Conservation (phyloP, 2,797 vertebrate species). For the Brotula barbata region DNA sequence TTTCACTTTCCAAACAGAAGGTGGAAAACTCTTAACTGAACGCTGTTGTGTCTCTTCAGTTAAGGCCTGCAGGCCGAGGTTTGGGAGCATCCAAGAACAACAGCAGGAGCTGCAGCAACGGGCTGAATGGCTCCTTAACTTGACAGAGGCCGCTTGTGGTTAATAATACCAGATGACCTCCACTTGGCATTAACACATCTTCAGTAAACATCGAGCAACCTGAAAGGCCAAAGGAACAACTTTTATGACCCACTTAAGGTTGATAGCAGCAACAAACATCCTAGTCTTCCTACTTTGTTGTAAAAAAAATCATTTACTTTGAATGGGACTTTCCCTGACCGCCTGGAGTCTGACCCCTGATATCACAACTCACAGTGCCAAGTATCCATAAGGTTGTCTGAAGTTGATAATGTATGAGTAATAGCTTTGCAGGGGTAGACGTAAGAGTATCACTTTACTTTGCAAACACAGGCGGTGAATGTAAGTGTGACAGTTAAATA, state of each 20-base stretch:
- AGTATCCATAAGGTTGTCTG: neutral
- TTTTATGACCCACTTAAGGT: slow-evolving; percentile 7
- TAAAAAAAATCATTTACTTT: neutral
- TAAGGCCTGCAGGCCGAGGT: slow-evolving; percentile 1
- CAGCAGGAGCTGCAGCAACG: slow-evolving; percentile 41
- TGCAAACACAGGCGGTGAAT: slow-evolving; percentile 17
- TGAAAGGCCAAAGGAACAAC: slow-evolving; percentile 1
- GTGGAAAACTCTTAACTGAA: slow-evolving; percentile 43
- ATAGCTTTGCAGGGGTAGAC: slow-evolving; percentile 3
- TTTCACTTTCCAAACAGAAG: slow-evolving; percentile 29
- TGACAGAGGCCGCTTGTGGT: slow-evolving; percentile 43
- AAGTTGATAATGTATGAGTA: neutral
- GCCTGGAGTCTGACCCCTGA: neutral
- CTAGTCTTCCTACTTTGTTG: neutral
- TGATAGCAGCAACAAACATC: neutral
- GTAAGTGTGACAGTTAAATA: slow-evolving; percentile 10
- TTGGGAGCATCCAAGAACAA: slow-evolving; percentile 51
- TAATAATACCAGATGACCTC: slow-evolving; percentile 33
- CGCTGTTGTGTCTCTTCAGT: slow-evolving; percentile 37
- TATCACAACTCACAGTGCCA: slow-evolving; percentile 4
- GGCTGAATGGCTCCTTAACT: slow-evolving; percentile 41
- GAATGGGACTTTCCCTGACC: neutral
- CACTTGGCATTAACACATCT: slow-evolving; percentile 35
- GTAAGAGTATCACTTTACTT: slow-evolving; percentile 22
- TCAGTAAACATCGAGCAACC: slow-evolving; percentile 31